These are phyloP conservation scores for Calephelis perditalis DNA, from an alignment of 2,888 invertebrate genomes.

Conservation along the genomic window DNA sequence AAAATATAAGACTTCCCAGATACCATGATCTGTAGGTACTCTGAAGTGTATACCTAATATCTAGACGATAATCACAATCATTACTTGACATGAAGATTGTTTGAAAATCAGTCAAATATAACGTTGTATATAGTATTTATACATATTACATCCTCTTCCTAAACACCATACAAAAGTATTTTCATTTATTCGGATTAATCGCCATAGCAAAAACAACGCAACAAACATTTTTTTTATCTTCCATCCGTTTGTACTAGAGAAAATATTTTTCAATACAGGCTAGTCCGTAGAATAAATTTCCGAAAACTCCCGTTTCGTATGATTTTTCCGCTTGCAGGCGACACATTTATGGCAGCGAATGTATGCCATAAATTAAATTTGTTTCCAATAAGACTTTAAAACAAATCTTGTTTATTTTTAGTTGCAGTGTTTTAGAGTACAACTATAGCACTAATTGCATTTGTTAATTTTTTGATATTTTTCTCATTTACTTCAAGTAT, in stretches of 20 bases:
- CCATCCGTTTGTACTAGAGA: neutral
- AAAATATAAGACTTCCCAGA: too few relatives aligned
- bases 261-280: constrained; percentile 8
- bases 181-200: neutral
- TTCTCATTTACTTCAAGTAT: too few relatives aligned
- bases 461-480: too few relatives aligned
- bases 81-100: too few relatives aligned
- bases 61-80: too few relatives aligned
- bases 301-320: constrained; percentile 3
- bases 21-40: too few relatives aligned
- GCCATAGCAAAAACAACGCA: neutral
- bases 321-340: constrained; percentile 6
- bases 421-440: too few relatives aligned
- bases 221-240: neutral
- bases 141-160: neutral
- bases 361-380: constrained; percentile 1
- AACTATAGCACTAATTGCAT: too few relatives aligned
- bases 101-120: too few relatives aligned
- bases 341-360: neutral
- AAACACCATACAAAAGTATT: neutral
- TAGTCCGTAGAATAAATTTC: constrained; percentile 10
- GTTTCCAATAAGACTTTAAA: neutral
- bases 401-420: neutral
- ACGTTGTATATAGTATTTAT: too few relatives aligned
- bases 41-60: too few relatives aligned